Percentiles rank a stretch among this genome's conserved stretches.
phyloP scores from a whole-genome alignment of 2,888 invertebrate genomes.

The Brenthis hecate region DNA sequence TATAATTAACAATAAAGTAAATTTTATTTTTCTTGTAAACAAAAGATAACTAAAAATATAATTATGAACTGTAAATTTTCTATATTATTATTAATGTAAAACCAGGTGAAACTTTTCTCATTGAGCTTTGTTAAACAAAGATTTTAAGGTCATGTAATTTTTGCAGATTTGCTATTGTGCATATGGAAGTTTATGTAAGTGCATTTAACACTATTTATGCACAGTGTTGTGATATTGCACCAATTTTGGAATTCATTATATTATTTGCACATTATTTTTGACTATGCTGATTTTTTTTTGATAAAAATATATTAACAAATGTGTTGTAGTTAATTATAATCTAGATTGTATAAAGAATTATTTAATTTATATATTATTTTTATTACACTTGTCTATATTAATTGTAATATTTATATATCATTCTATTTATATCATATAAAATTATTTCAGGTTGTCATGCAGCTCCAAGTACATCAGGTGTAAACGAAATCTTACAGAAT shows the following conservation, averaged over 20 bases:
- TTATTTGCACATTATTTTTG: not conserved
- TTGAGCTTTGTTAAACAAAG: not conserved
- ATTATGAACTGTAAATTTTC: too few species aligned
- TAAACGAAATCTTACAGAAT: slow-evolving; percentile 73
- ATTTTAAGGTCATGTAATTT: slow-evolving; percentile 10
- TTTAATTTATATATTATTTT: not conserved
- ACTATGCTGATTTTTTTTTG: not conserved
- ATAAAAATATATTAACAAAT: too few species aligned
- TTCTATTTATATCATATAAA: not conserved
- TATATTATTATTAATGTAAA: too few species aligned
- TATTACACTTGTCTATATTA: not conserved
- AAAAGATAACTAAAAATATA: too few species aligned
- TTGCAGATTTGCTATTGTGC: slow-evolving; percentile 23
- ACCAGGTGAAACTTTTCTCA: not conserved
- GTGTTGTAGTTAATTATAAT: too few species aligned
- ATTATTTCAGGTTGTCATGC: slow-evolving; percentile 67
- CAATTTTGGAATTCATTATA: not conserved
- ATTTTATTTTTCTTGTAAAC: too few species aligned
- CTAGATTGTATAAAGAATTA: too few species aligned
- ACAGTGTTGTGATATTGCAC: slow-evolving; percentile 6
- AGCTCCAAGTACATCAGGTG: slow-evolving; percentile 68
- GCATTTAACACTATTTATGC: slow-evolving; percentile 7
- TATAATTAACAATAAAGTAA: too few species aligned
- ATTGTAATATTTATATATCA: slow-evolving; percentile 10
- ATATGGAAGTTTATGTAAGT: slow-evolving; percentile 30